phyloP scores from a whole-genome alignment of 2,113 vertebrate genomes.

The Atractosteus spatula region DNA sequence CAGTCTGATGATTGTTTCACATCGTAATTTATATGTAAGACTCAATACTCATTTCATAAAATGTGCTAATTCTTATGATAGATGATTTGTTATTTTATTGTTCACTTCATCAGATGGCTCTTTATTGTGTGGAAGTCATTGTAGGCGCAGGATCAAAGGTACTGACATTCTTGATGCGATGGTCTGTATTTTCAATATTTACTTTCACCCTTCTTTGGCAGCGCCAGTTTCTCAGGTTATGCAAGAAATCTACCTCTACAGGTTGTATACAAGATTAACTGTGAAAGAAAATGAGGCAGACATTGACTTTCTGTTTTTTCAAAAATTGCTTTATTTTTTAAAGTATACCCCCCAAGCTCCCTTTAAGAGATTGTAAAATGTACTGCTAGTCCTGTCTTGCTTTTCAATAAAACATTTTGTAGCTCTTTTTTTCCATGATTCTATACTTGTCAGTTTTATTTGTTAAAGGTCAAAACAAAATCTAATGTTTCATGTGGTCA shows the following conservation, averaged over 20 bases:
- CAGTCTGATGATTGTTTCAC: too few species aligned
- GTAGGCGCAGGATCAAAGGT: not conserved
- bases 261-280: slow-evolving; percentile 68
- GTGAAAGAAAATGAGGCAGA: slow-evolving; percentile 80
- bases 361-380: slow-evolving; percentile 72
- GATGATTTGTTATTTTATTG: not conserved
- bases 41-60: not conserved
- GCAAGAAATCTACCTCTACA: slow-evolving; percentile 94
- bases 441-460: slow-evolving; percentile 47
- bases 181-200: not conserved
- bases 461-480: not conserved
- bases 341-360: slow-evolving; percentile 60
- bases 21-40: not conserved
- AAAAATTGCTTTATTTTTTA: slow-evolving; percentile 82
- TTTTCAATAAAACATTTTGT: slow-evolving; percentile 96
- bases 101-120: not conserved
- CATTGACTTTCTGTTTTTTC: slow-evolving; percentile 74
- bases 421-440: slow-evolving; percentile 79
- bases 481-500: not conserved
- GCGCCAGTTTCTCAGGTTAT: slow-evolving; percentile 86
- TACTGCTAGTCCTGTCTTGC: slow-evolving; percentile 80
- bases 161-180: not conserved
- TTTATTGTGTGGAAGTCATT: not conserved
- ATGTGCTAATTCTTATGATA: not conserved
- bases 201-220: slow-evolving; percentile 23